phyloP scores from a whole-genome alignment of 2,888 invertebrate genomes.

The Ophion costatus region DNA sequence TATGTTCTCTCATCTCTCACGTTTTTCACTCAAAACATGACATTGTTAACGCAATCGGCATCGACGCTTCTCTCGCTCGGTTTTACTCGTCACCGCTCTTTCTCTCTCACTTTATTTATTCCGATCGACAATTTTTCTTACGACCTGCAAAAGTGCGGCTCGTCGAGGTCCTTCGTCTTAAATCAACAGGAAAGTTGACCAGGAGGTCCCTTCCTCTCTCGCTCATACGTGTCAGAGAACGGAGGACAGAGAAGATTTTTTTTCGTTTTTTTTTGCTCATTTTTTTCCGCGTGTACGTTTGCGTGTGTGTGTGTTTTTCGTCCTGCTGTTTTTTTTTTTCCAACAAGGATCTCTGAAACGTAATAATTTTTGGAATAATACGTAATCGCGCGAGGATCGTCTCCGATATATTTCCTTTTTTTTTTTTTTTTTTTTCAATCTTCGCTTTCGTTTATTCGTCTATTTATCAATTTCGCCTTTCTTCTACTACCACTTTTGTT shows the following conservation, averaged over 20 bases:
- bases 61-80: too few species aligned
- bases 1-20: too few species aligned
- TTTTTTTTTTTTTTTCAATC: background rate
- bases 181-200: too few species aligned
- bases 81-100: conserved; percentile 2
- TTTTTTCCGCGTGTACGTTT: too few species aligned
- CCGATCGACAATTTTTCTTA: conserved; percentile 43
- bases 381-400: conserved; percentile 44
- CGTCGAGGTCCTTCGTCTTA: too few species aligned
- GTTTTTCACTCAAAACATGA: background rate
- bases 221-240: conserved; percentile 63
- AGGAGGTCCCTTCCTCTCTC: background rate
- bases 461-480: conserved; percentile 26
- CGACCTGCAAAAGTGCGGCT: conserved; percentile 7
- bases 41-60: too few species aligned
- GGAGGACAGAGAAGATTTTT: background rate
- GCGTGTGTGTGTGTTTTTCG: too few species aligned
- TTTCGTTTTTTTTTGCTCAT: too few species aligned
- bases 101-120: background rate
- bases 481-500: conserved; percentile 9
- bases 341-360: conserved; percentile 20
- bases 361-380: conserved; percentile 7
- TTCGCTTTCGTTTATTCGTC: conserved; percentile 67
- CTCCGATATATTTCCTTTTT: too few species aligned
- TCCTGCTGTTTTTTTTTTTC: background rate